Percentiles rank a stretch among this genome's conserved stretches.
Conservation (phyloP, 2,888 invertebrate genomes). For the Dryobotodes eremita region DNA sequence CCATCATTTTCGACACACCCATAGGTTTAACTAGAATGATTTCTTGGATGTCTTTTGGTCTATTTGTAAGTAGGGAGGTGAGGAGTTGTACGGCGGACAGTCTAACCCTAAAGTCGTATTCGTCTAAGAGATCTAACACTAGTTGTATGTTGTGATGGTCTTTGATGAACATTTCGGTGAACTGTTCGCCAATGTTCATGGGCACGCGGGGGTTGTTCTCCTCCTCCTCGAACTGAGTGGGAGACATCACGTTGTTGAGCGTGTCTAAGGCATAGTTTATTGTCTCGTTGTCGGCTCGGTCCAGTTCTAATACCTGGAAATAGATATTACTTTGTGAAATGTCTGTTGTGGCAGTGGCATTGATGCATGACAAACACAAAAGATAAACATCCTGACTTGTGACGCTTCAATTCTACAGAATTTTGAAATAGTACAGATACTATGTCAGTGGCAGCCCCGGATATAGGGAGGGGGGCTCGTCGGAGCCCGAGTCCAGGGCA, state of each 20-base stretch:
- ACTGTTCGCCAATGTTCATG: conserved; percentile 96
- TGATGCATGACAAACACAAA: not conserved
- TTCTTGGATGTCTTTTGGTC: conserved; percentile 96
- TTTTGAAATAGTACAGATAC: not conserved
- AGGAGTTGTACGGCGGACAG: conserved; percentile 97
- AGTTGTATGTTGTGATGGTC: conserved; percentile 95
- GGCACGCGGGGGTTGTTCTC: conserved; percentile 92
- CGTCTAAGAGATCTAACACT: conserved; percentile 96
- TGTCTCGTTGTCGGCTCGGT: conserved; percentile 97
- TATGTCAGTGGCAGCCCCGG: not conserved
- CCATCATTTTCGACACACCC: conserved; percentile 99
- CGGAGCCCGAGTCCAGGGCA: too few relatives aligned
- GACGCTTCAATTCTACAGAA: not conserved
- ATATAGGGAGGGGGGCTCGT: too few relatives aligned
- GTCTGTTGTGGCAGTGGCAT: not conserved
- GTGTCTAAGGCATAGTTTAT: conserved; percentile 98
- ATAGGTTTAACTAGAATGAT: conserved; percentile 97
- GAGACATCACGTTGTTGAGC: conserved; percentile 96
- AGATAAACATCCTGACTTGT: not conserved
- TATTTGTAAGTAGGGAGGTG: conserved; percentile 96
- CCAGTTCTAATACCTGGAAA: conserved; percentile 95
- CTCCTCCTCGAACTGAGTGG: conserved; percentile 95
- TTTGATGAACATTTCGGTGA: conserved; percentile 99
- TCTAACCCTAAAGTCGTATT: conserved; percentile 98
- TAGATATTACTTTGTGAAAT: not conserved